phyloP scores from a whole-genome alignment of 2,113 vertebrate species.

The Catharus bicknelli region DNA sequence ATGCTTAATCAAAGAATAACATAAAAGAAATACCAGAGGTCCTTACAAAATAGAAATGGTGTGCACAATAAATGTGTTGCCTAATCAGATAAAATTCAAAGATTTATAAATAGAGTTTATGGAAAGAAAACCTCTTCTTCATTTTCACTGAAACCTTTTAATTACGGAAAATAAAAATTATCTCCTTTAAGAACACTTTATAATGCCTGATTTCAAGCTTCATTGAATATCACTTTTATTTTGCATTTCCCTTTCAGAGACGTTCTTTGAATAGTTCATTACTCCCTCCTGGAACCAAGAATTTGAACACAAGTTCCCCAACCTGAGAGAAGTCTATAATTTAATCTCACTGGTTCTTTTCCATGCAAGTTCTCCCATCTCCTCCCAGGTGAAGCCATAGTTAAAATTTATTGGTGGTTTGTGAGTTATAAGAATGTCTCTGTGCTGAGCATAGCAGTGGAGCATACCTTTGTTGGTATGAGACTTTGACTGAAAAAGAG shows the following conservation, averaged over 20 bases:
- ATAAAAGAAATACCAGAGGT: not conserved
- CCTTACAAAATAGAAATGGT: not conserved
- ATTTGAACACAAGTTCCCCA: not conserved
- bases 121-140: not conserved
- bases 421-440: not conserved
- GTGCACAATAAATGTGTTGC: not conserved
- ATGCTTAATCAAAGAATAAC: not conserved
- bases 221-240: not conserved
- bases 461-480: fast-evolving
- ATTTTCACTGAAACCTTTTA: not conserved
- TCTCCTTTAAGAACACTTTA: not conserved
- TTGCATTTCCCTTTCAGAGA: not conserved
- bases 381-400: not conserved
- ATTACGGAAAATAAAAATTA: not conserved
- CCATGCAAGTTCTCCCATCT: no score
- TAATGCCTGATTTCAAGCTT: not conserved
- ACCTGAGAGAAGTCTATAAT: not conserved
- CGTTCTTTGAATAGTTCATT: not conserved
- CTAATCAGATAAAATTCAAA: not conserved
- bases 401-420: not conserved
- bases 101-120: not conserved
- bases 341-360: not conserved
- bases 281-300: not conserved
- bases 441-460: not conserved
- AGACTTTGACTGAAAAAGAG: not conserved